phyloP scores from a whole-genome alignment of 2,797 vertebrate genomes.

The Manis pentadactyla region DNA sequence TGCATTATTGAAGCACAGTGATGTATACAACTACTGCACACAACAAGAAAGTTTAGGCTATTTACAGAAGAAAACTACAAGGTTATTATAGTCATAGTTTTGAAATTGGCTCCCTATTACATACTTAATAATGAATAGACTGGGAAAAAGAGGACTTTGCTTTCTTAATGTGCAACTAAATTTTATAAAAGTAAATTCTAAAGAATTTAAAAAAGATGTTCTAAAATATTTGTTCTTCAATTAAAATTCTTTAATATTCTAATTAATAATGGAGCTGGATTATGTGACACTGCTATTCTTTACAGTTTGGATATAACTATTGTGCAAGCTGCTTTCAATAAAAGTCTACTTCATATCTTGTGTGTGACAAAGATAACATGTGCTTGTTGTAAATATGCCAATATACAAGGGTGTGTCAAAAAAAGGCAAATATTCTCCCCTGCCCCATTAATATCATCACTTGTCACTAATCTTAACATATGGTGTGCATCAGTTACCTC shows the following conservation, averaged over 20 bases:
- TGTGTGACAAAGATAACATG: not conserved
- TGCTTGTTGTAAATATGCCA: not conserved
- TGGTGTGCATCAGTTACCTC: not conserved
- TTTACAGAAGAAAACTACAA: not conserved
- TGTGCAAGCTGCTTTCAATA: not conserved
- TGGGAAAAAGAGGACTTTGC: not conserved
- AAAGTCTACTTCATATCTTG: not conserved
- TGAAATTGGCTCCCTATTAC: not conserved
- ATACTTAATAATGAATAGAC: not conserved
- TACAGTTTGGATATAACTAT: not conserved
- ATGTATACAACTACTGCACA: not conserved
- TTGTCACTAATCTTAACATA: not conserved
- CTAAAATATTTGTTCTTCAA: not conserved
- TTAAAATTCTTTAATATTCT: conserved; percentile 31
- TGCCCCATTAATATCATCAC: not conserved
- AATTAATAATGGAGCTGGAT: conserved; percentile 14
- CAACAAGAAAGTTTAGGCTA: not conserved
- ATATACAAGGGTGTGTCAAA: not conserved
- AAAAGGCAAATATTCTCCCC: not conserved
- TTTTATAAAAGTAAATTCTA: conserved; percentile 30
- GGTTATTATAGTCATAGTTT: conserved; percentile 9
- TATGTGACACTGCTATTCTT: not conserved
- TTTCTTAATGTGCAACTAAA: not conserved
- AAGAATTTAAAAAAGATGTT: not conserved
- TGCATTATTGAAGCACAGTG: not conserved